Conservation (phyloP, 1,140 invertebrate genomes). For the Meloidogyne exigua region DNA sequence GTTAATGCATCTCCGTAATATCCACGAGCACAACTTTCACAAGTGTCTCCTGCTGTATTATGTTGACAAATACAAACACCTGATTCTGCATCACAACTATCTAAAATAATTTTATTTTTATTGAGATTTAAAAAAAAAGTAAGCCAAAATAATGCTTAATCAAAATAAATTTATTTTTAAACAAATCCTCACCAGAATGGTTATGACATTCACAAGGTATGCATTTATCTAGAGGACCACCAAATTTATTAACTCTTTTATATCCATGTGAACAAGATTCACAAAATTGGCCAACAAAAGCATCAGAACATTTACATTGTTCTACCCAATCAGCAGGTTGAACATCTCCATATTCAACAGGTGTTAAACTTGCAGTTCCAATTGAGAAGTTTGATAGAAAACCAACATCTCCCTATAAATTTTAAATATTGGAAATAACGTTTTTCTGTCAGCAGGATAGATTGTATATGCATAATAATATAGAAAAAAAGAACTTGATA, state of each 20-base stretch:
- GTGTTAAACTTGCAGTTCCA: conserved; percentile 46
- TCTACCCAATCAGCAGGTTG: conserved; percentile 83
- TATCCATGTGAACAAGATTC: conserved; percentile 92
- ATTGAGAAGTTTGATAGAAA: conserved; percentile 52
- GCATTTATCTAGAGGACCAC: conserved; percentile 86
- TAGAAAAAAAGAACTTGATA: too few relatives aligned
- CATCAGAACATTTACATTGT: conserved; percentile 84
- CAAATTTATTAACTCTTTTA: conserved; percentile 81
- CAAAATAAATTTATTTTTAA: neutral
- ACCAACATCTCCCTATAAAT: conserved; percentile 67
- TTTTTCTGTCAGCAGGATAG: too few relatives aligned
- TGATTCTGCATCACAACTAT: neutral
- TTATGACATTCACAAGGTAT: conserved; percentile 92
- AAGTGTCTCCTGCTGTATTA: conserved; percentile 90
- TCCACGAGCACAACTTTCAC: conserved; percentile 85
- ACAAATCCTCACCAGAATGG: conserved; percentile 75
- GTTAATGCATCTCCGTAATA: conserved; percentile 90
- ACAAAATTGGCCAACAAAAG: conserved; percentile 88
- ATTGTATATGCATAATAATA: too few relatives aligned
- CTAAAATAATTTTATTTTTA: conserved; percentile 65
- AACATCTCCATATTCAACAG: conserved; percentile 66
- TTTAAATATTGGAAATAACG: too few relatives aligned
- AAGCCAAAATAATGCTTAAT: too few relatives aligned
- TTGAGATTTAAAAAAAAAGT: conserved; percentile 81
- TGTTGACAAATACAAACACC: conserved; percentile 72